Percentiles rank a stretch among this genome's conserved stretches.
phyloP scores from a whole-genome alignment of 2,113 vertebrate species.

The Lophius piscatorius region DNA sequence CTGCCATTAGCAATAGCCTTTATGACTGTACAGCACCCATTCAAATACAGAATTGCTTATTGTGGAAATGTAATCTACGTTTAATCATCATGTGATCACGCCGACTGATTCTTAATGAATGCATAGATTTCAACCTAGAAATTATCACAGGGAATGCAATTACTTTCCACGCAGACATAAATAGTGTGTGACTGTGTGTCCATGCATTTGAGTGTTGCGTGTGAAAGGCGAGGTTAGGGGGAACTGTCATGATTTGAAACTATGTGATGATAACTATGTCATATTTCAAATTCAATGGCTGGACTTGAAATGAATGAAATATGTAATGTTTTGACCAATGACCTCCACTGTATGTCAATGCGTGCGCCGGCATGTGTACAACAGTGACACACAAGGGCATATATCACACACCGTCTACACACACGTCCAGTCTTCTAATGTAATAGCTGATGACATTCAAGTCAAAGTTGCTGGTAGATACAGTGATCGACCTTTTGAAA shows the following conservation, averaged over 20 bases:
- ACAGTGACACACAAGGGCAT: slow-evolving; percentile 12
- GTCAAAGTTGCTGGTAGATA: slow-evolving; percentile 47
- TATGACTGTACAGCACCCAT: neutral
- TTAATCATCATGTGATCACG: too few relatives aligned
- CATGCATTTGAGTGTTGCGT: neutral
- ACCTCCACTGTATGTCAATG: slow-evolving; percentile 12
- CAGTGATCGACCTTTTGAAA: slow-evolving; percentile 57
- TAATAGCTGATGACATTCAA: slow-evolving; percentile 42
- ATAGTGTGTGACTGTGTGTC: too few relatives aligned
- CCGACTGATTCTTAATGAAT: slow-evolving; percentile 42
- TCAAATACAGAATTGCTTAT: slow-evolving; percentile 19
- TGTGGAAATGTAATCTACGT: slow-evolving; percentile 22
- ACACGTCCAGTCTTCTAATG: slow-evolving; percentile 10
- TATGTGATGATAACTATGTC: slow-evolving; percentile 6
- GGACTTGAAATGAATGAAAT: slow-evolving; percentile 30
- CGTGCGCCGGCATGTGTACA: too few relatives aligned
- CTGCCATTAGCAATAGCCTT: too few relatives aligned
- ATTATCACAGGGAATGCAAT: slow-evolving; percentile 36
- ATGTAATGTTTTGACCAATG: slow-evolving; percentile 28
- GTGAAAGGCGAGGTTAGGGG: neutral
- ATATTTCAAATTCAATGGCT: slow-evolving; percentile 18
- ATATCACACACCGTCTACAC: neutral
- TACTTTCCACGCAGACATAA: slow-evolving; percentile 17
- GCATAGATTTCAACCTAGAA: slow-evolving; percentile 35
- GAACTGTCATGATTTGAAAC: slow-evolving; percentile 19